Conservation (phyloP, 2,113 vertebrate genomes). For the Microcebus ravelobensis region DNA sequence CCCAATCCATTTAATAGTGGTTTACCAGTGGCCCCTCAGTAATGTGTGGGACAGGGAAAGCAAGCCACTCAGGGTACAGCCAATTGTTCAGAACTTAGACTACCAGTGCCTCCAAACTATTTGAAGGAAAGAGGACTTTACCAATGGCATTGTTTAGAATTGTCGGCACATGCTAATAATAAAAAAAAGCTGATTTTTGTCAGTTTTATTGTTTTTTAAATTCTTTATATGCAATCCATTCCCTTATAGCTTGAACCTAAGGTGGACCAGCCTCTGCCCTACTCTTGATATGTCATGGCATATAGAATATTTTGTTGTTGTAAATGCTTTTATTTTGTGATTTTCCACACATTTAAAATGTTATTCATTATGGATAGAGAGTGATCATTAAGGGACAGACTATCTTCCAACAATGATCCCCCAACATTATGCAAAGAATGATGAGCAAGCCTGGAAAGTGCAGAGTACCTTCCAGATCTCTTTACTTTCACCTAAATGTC, state of each 20-base stretch:
- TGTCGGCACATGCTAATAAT: background rate
- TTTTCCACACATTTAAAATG: background rate
- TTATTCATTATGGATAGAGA: background rate
- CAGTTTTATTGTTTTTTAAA: background rate
- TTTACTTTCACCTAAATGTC: background rate
- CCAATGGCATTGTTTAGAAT: background rate
- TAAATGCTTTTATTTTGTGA: background rate
- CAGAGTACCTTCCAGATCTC: background rate
- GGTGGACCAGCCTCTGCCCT: background rate
- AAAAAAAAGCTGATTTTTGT: background rate
- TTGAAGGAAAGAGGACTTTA: background rate
- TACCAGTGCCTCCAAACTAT: background rate
- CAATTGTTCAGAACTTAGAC: background rate
- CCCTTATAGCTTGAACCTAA: background rate
- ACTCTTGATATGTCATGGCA: background rate
- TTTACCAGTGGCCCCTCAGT: background rate
- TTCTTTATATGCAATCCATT: background rate
- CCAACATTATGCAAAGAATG: background rate
- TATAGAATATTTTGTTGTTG: background rate
- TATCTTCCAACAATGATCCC: background rate
- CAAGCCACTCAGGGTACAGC: fast-evolving
- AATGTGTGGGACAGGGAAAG: fast-evolving
- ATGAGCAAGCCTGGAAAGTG: background rate
- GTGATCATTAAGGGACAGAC: background rate
- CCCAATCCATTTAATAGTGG: background rate